A percentile compares a stretch with the other conserved stretches of the same genome.
phyloP scores from a whole-genome alignment of 2,797 vertebrate species.

The Borostomias antarcticus region DNA sequence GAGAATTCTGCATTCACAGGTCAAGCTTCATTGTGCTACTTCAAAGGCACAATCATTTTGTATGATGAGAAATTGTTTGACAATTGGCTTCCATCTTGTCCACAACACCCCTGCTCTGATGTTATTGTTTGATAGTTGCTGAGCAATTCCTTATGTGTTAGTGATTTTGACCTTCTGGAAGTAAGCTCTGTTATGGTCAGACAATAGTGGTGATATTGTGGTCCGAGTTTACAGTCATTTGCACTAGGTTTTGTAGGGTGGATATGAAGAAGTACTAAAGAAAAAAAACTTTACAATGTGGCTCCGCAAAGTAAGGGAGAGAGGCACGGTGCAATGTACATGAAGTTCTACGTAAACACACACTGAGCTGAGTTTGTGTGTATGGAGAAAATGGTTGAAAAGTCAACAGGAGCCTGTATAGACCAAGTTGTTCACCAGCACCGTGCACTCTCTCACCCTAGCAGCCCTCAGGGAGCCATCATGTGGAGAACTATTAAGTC shows the following conservation, averaged over 20 bases:
- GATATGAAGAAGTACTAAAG: too few species aligned
- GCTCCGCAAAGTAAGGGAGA: neutral
- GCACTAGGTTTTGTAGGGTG: too few species aligned
- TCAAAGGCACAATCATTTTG: too few species aligned
- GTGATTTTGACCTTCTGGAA: neutral
- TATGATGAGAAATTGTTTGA: neutral
- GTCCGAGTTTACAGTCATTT: neutral
- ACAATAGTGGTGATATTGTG: too few species aligned
- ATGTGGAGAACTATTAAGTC: constrained; percentile 54
- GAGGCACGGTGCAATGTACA: neutral
- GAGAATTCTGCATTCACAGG: too few species aligned
- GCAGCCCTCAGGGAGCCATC: constrained; percentile 61
- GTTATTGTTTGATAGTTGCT: too few species aligned
- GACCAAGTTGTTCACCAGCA: neutral
- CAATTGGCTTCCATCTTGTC: neutral
- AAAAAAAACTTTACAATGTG: too few species aligned
- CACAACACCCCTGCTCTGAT: too few species aligned
- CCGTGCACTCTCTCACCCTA: constrained; percentile 63
- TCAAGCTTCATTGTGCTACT: too few species aligned
- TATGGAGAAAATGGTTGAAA: neutral
- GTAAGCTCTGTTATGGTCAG: neutral
- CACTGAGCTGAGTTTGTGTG: neutral
- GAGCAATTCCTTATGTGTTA: too few species aligned
- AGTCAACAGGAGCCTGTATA: too few species aligned
- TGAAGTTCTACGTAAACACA: neutral